Evolutionary conservation across 2,113 vertebrate genomes (phyloP).

Genomic region (Monopterus albus): DNA sequence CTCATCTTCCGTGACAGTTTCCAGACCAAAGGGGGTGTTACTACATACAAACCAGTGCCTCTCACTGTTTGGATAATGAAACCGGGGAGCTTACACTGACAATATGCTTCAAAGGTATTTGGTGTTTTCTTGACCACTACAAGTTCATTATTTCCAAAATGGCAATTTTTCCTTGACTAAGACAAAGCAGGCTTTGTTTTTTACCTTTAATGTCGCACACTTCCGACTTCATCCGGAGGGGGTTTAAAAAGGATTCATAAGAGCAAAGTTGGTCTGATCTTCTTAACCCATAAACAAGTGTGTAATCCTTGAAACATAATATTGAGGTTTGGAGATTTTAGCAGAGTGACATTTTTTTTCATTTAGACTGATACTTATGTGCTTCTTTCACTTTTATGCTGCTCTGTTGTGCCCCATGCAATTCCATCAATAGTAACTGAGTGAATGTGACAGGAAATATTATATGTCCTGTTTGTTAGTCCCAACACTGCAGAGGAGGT

Average conservation of each 20-base stretch:
- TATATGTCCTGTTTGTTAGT: constrained; percentile 12
- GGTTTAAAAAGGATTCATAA: constrained; percentile 23
- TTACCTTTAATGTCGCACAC: neutral
- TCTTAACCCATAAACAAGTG: too few species aligned
- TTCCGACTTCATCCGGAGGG: constrained; percentile 20
- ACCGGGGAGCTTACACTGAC: neutral
- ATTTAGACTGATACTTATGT: too few species aligned
- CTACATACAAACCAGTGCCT: neutral
- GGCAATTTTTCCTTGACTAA: neutral
- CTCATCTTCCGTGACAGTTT: constrained; percentile 29
- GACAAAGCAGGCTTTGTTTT: neutral
- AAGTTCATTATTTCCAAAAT: too few species aligned
- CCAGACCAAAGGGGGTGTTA: neutral
- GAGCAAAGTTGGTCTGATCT: constrained; percentile 23
- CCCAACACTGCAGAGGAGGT: constrained; percentile 15
- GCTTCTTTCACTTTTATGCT: too few species aligned
- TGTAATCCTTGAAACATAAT: too few species aligned
- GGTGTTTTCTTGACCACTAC: too few species aligned
- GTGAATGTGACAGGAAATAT: constrained; percentile 10
- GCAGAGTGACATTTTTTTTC: too few species aligned
- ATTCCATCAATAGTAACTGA: constrained; percentile 18
- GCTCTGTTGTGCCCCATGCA: too few species aligned
- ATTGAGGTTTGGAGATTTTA: too few species aligned
- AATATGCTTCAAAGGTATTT: too few species aligned
- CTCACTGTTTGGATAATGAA: neutral